Base-by-base conservation (phyloP, 2,888 invertebrate species). In the Xestia rhomboidea region DNA sequence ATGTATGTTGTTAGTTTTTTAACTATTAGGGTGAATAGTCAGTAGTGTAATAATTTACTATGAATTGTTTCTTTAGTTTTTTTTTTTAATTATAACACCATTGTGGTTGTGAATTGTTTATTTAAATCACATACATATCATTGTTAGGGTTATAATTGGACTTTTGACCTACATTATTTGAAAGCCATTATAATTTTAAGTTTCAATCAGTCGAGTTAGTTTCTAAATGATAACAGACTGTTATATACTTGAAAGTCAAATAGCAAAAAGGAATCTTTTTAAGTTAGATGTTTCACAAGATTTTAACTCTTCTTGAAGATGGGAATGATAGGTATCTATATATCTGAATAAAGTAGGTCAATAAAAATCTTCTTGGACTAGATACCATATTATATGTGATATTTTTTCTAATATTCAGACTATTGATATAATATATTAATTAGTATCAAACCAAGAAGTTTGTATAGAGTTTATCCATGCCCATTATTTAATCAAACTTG, bases 401-500 rank as follows among this genome's bases (percentile, higher is more conserved):
- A 54, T 6, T 38, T 30, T 49, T 72, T 30, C 13, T 7, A 27
- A 27, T 2, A 49, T 18, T 79, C 30, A 62, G 24, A 62, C 44
- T 27, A 62, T 8, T 46, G 38, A 30, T 38, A 54, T 30, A 3
- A 6, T 62, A 27, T 18, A 60, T 79, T 51, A 30, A 27, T 27
- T 63, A 24, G 30, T n/a, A 38, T 44, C 5, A 46, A 27, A 24
- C n/a, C 41, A 72, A 24, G 2, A 63, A 75, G 34, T 41, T 46
- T 46, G n/a, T 34, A 63, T 27, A 68, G 21, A 4, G n/a, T 30
- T 21, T 63, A 41, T 68, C 6, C 4, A 51, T 38, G 4, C 10
- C 38, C 10, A 64, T 70, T 34, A 68, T 77, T 77, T 44, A 62
- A 83, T 83, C 30, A 69, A 51, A n/a, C n/a, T 78, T 38, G 41